These are phyloP conservation scores for Drosophila mimica DNA, from an alignment of 2,888 invertebrate species.

Conservation along the genomic window DNA sequence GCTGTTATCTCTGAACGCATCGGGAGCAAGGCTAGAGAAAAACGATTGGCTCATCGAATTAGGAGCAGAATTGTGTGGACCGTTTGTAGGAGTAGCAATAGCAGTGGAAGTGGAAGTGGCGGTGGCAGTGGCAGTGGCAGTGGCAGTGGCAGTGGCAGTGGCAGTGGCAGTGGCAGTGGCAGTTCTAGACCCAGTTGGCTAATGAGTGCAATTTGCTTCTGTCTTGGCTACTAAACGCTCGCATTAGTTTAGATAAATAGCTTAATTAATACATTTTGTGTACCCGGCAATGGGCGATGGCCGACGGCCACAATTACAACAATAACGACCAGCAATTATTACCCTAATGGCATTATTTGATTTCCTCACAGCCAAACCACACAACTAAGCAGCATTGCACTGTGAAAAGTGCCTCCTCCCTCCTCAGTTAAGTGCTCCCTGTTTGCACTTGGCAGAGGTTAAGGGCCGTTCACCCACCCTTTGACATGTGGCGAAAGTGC, in stretches of 20 bases:
- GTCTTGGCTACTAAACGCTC: conserved; percentile 80
- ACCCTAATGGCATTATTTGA: conserved; percentile 77
- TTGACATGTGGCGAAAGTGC: not conserved
- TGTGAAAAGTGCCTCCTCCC: conserved; percentile 4
- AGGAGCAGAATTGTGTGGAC: conserved; percentile 8
- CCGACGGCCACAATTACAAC: conserved; percentile 71
- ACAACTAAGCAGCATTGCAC: conserved; percentile 12
- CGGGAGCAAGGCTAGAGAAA: conserved; percentile 35
- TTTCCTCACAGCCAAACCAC: conserved; percentile 51
- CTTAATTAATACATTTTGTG: conserved; percentile 79
- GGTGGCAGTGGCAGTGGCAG: not conserved
- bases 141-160: not conserved
- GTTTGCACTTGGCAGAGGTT: conserved; percentile 40
- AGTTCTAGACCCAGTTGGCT: conserved; percentile 42
- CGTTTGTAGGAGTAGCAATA: not conserved
- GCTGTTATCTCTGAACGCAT: conserved; percentile 65
- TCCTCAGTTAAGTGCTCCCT: conserved; percentile 26
- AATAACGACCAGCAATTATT: conserved; percentile 76
- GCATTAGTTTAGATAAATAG: conserved; percentile 81
- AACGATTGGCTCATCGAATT: conserved; percentile 71
- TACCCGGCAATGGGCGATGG: conserved; percentile 36
- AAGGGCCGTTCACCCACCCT: conserved; percentile 11
- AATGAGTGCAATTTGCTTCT: conserved; percentile 80
- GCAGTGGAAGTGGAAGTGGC: conserved; percentile 5
- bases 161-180: conserved; percentile 3